These are phyloP conservation scores for Pseudococcus longispinus DNA, from an alignment of 2,888 invertebrate species.

Conservation along the genomic window DNA sequence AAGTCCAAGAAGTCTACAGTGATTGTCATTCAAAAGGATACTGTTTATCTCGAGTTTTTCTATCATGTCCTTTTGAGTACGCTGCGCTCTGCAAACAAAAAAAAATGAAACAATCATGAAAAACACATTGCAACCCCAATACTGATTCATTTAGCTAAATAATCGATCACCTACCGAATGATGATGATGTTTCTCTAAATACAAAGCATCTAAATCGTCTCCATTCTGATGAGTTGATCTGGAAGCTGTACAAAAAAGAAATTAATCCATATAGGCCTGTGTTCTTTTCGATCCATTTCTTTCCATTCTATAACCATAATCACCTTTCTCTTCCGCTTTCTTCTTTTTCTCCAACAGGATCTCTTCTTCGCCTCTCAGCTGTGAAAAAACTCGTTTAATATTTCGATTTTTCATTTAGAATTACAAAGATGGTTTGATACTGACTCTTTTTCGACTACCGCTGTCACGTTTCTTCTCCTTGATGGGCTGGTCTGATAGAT, in stretches of 20 bases:
- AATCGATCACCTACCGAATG: not conserved
- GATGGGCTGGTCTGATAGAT: conserved; percentile 8
- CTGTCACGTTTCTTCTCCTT: conserved; percentile 55
- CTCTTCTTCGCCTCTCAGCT: conserved; percentile 48
- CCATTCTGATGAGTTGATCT: conserved; percentile 55
- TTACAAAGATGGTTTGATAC: not conserved
- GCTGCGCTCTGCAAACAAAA: conserved; percentile 23
- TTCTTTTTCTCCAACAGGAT: conserved; percentile 47
- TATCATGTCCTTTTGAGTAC: conserved; percentile 49
- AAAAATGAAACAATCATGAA: not conserved
- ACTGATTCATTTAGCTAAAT: not conserved
- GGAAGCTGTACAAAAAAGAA: conserved; percentile 28
- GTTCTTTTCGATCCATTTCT: not conserved
- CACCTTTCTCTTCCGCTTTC: conserved; percentile 45
- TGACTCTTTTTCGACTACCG: conserved; percentile 21
- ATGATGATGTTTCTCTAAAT: conserved; percentile 64
- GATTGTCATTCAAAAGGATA: conserved; percentile 47
- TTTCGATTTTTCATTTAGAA: too few species aligned
- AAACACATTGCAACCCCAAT: not conserved
- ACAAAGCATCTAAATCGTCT: conserved; percentile 60
- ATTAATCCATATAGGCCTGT: not conserved
- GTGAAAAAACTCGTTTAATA: not conserved
- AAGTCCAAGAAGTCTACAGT: too few species aligned
- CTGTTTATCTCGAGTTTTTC: conserved; percentile 51
- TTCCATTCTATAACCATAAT: not conserved